A percentile compares a stretch with the other conserved stretches of the same genome.
phyloP scores from a whole-genome alignment of 2,113 vertebrate genomes.

The Ceratotherium simum region DNA sequence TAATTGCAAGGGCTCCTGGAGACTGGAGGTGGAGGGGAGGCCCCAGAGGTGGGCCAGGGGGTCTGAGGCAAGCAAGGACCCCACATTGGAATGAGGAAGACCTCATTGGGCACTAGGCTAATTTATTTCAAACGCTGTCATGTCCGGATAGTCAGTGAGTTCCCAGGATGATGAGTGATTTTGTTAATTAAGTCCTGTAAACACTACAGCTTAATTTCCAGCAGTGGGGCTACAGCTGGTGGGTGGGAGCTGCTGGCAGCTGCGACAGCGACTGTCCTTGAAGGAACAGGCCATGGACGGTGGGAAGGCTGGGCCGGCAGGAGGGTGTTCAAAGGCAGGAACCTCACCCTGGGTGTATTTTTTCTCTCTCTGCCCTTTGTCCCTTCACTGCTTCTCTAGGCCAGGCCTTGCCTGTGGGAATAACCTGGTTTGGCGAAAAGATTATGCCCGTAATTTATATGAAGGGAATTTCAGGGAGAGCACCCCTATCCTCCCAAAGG shows the following conservation, averaged over 20 bases:
- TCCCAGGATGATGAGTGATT: conserved; percentile 73
- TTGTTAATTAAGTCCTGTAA: conserved; percentile 76
- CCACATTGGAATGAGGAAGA: conserved; percentile 49
- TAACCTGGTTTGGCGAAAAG: not conserved
- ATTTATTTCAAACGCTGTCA: conserved; percentile 34
- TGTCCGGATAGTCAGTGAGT: not conserved
- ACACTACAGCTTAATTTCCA: conserved; percentile 68
- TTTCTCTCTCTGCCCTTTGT: not conserved
- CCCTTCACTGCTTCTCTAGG: not conserved
- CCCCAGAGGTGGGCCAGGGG: not conserved
- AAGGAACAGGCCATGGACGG: not conserved
- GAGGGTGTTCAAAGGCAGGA: not conserved
- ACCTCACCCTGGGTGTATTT: not conserved
- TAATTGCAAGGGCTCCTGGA: conserved; percentile 82
- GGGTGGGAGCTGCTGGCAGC: not conserved
- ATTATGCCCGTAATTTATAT: not conserved
- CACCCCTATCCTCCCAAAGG: not conserved
- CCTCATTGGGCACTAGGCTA: conserved; percentile 43
- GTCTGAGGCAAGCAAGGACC: conserved; percentile 51
- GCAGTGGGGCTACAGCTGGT: conserved; percentile 49
- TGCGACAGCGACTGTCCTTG: conserved; percentile 25
- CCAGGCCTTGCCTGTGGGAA: not conserved
- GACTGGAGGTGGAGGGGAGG: conserved; percentile 77
- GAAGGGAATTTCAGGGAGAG: not conserved
- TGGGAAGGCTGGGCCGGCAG: conserved; percentile 6